Percentiles rank a stretch among this genome's conserved stretches.
Conservation (phyloP, 2,797 vertebrate genomes). For the Sebastes nivosus region DNA sequence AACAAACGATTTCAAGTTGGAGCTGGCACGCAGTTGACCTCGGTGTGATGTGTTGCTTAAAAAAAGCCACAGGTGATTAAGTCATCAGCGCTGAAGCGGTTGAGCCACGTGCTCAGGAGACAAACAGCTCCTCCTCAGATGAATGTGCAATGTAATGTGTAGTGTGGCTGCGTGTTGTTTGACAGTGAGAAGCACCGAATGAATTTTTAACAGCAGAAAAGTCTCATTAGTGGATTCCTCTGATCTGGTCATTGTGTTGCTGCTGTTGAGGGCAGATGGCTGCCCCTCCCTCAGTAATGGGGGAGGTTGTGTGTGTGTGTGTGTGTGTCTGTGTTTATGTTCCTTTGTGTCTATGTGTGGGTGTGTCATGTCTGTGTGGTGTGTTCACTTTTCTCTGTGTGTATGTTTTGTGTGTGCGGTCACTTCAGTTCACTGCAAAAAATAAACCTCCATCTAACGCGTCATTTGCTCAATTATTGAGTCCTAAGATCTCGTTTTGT, state of each 20-base stretch:
- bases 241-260: constrained; percentile 72
- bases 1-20: constrained; percentile 23
- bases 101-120: constrained; percentile 1
- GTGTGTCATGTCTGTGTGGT: constrained; percentile 7
- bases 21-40: constrained; percentile 20
- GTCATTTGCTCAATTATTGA: not conserved
- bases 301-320: constrained; percentile 37
- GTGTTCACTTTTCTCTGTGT: not conserved
- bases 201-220: constrained; percentile 55
- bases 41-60: constrained; percentile 1
- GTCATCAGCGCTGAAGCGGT: constrained; percentile 18
- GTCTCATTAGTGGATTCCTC: constrained; percentile 64
- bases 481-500: not conserved
- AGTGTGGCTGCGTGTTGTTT: constrained; percentile 19
- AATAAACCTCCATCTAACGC: constrained; percentile 7
- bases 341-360: constrained; percentile 22
- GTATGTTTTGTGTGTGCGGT: not conserved
- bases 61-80: constrained; percentile 51
- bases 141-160: constrained; percentile 1
- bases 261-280: constrained; percentile 78
- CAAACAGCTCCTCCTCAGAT: constrained; percentile 19
- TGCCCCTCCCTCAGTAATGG: constrained; percentile 51
- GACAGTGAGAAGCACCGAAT: constrained; percentile 40
- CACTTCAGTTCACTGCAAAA: not conserved
- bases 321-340: constrained; percentile 33